Base-by-base conservation (phyloP, 2,888 invertebrate genomes). In the Opisthograptis luteolata region DNA sequence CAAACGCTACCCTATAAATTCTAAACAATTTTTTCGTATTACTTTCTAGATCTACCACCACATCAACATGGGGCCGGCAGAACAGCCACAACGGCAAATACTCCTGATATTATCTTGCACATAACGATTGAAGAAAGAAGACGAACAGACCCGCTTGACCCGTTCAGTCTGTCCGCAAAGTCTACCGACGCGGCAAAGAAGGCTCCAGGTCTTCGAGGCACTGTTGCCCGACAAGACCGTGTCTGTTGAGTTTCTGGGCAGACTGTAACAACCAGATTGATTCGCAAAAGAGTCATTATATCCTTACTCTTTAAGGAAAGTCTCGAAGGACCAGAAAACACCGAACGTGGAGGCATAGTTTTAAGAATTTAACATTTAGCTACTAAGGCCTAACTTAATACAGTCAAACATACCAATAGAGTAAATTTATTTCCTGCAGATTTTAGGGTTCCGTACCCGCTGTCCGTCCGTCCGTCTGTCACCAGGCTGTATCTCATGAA, bases 41-140 rank as follows among this genome's bases (percentile, higher is more conserved):
- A 1, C 5, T 36, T 25, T 9, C 43, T n/a, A 49, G 49, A n/a
- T 43, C 66, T 2, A 63, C 62, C 8, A 55, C 62, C 12, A 61
- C 66, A 2, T 49, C 65, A 7, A 45, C 70, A 0, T 82, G 76
- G 74, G 61, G 77, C 0, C 60, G 87, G 9, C 88, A 87, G 64
- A 87, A 79, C 68, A 87, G 87, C 49, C 73, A 79, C 31, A 77
- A 66, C 17, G 75, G 80, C 0, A 84, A 79, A 60, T 76, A 82
- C 46, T 80, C 81, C 46, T 84, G 79, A 78, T 62, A 36, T 7
- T 1, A 4, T 10, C n/a, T 8, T 0, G 12, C 6, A 8, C 6
- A 34, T 8, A 3, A 5, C 15, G 1, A 34, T 2, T 1, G 5
- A 8, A 20, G 7, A 41, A 31, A 10, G 31, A 12, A 27, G 9